Evolutionary conservation across 2,113 vertebrate species (phyloP).

Genomic region (Chlorocebus sabaeus): DNA sequence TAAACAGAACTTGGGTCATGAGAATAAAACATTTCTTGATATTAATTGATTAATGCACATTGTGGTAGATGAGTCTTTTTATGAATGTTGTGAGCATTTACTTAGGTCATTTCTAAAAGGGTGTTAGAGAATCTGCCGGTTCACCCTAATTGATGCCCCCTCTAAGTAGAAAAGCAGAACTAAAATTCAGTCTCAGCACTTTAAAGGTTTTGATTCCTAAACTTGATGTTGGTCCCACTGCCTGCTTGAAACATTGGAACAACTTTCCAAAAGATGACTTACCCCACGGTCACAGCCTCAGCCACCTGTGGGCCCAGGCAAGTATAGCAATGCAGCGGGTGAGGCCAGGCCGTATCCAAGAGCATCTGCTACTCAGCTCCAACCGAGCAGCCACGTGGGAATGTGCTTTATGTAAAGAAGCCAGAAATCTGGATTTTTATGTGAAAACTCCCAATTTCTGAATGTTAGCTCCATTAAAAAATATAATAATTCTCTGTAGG

Average conservation of each 20-base stretch:
- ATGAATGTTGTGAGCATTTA: not conserved
- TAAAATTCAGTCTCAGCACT: not conserved
- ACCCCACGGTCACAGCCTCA: not conserved
- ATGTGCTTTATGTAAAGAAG: not conserved
- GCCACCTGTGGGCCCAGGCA: not conserved
- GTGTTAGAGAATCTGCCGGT: not conserved
- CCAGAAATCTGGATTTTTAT: conserved; percentile 4
- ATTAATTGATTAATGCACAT: not conserved
- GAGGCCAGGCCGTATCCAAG: not conserved
- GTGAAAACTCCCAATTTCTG: conserved; percentile 16
- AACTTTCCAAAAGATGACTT: not conserved
- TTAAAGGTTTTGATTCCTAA: not conserved
- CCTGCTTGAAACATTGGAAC: not conserved
- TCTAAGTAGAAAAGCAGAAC: not conserved
- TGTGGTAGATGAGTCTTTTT: not conserved
- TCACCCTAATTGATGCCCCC: not conserved
- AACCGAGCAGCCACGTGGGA: not conserved
- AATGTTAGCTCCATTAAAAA: not conserved
- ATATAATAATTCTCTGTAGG: not conserved
- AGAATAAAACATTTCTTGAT: not conserved
- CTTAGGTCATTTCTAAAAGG: not conserved
- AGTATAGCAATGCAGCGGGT: rapidly evolving
- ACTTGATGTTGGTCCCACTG: not conserved
- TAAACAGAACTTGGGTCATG: not conserved
- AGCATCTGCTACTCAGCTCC: not conserved